These are phyloP conservation scores for Cardinalis cardinalis DNA, from an alignment of 2,113 vertebrate species.

Conservation along the genomic window DNA sequence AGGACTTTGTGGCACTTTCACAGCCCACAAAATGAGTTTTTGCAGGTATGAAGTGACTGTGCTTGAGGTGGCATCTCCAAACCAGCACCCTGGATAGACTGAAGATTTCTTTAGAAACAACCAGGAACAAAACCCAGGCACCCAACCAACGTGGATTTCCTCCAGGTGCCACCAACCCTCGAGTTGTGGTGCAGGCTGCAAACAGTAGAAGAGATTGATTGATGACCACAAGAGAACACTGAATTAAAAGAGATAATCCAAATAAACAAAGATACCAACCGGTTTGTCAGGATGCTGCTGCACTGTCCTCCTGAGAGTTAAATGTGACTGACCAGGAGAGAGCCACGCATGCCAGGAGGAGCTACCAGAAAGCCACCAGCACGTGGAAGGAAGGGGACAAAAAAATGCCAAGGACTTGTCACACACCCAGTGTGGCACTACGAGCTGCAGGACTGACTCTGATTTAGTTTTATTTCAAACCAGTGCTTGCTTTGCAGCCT, in stretches of 20 bases:
- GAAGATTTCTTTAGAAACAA: not conserved
- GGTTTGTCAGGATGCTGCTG: not conserved
- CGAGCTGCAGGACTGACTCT: not conserved
- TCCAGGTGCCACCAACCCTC: not conserved
- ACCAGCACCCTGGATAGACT: not conserved
- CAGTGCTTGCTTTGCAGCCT: not conserved
- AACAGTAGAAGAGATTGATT: constrained; percentile 21
- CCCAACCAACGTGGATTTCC: not conserved
- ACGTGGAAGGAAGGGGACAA: constrained; percentile 52
- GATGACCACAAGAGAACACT: not conserved
- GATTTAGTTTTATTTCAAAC: not conserved
- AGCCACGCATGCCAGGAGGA: constrained; percentile 21
- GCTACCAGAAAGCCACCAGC: constrained; percentile 1
- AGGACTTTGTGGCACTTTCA: not conserved
- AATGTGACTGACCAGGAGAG: constrained; percentile 67
- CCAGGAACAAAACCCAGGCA: not conserved
- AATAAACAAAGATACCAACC: constrained; percentile 68
- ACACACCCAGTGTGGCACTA: rapidly evolving
- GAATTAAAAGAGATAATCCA: not conserved
- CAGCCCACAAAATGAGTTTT: rapidly evolving
- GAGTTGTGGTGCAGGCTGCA: not conserved
- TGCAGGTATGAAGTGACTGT: not conserved
- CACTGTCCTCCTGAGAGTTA: constrained; percentile 56
- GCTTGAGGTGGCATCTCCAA: not conserved
- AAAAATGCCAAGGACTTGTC: not conserved